Conservation (phyloP, 2,888 invertebrate genomes). For the Oligia fasciuncula region DNA sequence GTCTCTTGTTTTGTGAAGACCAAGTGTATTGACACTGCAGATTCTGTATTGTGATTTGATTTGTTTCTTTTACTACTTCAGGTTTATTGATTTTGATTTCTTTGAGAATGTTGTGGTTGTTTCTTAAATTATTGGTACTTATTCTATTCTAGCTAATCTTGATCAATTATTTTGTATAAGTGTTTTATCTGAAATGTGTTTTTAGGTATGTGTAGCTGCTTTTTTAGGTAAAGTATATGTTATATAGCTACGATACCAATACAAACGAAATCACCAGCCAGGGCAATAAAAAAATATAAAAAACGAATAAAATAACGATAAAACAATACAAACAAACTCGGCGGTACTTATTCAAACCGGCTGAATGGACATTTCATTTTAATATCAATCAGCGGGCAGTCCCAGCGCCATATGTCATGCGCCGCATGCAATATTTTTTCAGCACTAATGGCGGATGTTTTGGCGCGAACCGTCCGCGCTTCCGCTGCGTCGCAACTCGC, state of each 20-base stretch:
- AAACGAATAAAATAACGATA: slow-evolving; percentile 27
- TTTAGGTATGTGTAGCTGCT: background rate
- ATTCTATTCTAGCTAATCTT: background rate
- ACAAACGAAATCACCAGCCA: background rate
- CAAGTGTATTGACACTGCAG: slow-evolving; percentile 55
- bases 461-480: slow-evolving; percentile 76
- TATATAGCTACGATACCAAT: background rate
- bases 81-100: background rate
- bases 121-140: background rate
- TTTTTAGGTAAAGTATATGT: background rate
- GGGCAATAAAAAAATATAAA: background rate
- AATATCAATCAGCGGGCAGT: slow-evolving; percentile 65
- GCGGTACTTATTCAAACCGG: slow-evolving; percentile 47
- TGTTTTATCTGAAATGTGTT: background rate
- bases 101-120: background rate
- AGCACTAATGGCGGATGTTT: slow-evolving; percentile 75
- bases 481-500: slow-evolving; percentile 73
- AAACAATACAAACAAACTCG: slow-evolving; percentile 47
- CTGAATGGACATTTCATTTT: slow-evolving; percentile 62
- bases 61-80: background rate
- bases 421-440: slow-evolving; percentile 77
- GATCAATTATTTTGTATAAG: background rate
- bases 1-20: slow-evolving; percentile 48
- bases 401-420: slow-evolving; percentile 65
- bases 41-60: slow-evolving; percentile 29